A percentile compares a stretch with the other conserved stretches of the same genome.
Conservation (phyloP, 2,113 vertebrate genomes). For the Mohoua ochrocephala region DNA sequence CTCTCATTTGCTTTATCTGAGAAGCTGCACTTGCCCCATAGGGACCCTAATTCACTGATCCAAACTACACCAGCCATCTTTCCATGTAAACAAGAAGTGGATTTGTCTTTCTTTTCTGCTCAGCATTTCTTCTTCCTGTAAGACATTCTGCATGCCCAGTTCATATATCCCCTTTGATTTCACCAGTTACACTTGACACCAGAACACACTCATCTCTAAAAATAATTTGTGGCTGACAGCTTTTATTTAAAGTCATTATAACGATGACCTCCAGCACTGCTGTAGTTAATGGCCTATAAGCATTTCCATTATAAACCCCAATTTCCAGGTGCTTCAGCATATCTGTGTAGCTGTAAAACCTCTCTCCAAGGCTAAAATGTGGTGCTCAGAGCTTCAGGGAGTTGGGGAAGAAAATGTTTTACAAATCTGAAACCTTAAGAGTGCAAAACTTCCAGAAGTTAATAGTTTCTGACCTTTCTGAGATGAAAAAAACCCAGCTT, state of each 20-base stretch:
- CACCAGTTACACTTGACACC: slow-evolving; percentile 12
- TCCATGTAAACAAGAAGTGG: background rate
- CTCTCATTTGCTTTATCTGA: background rate
- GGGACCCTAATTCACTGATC: background rate
- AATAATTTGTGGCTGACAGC: slow-evolving; percentile 51
- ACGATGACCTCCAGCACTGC: slow-evolving; percentile 30
- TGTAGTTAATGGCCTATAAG: slow-evolving; percentile 51
- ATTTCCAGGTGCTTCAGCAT: slow-evolving; percentile 43
- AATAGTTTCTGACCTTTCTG: slow-evolving; percentile 50
- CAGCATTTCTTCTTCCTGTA: background rate
- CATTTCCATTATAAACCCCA: slow-evolving; percentile 46
- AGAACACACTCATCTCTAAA: slow-evolving; percentile 13
- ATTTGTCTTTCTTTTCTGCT: background rate
- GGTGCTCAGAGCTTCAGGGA: slow-evolving; percentile 14
- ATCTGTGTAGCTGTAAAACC: slow-evolving; percentile 36
- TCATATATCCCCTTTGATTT: slow-evolving; percentile 14
- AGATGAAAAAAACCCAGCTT: background rate
- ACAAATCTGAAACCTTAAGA: background rate
- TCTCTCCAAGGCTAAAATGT: slow-evolving; percentile 13
- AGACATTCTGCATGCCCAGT: background rate
- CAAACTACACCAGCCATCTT: background rate
- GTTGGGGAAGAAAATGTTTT: slow-evolving; percentile 13
- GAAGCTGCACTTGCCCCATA: background rate
- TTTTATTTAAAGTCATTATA: slow-evolving; percentile 58
- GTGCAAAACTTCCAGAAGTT: slow-evolving; percentile 27